These are phyloP conservation scores for Pseudopodoces humilis DNA, from an alignment of 2,113 vertebrate species.

Conservation along the genomic window DNA sequence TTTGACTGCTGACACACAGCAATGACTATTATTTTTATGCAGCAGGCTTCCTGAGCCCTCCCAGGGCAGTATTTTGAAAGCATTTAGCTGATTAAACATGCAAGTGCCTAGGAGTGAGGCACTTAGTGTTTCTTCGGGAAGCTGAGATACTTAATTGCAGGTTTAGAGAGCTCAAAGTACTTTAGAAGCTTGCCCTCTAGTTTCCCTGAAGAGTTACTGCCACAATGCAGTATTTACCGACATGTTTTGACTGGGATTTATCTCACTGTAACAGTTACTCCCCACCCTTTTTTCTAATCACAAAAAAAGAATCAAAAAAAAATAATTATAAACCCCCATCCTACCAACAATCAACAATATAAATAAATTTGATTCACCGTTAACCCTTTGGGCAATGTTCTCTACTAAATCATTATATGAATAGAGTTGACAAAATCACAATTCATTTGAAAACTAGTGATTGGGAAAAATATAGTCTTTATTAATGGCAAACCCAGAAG, in stretches of 20 bases:
- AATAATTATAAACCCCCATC: background rate
- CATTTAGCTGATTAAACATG: background rate
- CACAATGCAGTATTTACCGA: rapidly evolving
- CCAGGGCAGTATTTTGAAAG: background rate
- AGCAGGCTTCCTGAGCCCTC: background rate
- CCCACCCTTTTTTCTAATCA: background rate
- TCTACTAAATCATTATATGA: background rate
- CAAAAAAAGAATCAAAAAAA: background rate
- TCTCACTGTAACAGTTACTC: background rate
- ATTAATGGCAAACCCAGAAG: background rate
- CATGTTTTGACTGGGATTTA: background rate
- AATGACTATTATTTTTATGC: background rate
- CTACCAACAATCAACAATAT: background rate
- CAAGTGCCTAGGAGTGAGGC: background rate
- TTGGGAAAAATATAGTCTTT: background rate
- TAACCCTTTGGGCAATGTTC: background rate
- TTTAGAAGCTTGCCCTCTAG: conserved; percentile 62
- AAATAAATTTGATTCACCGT: background rate
- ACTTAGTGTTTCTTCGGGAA: background rate
- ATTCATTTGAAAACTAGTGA: background rate
- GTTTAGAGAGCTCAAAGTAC: background rate
- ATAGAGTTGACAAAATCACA: background rate
- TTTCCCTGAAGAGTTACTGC: conserved; percentile 11
- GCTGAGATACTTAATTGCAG: background rate
- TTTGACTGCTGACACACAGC: background rate